A percentile compares a stretch with the other conserved stretches of the same genome.
These are phyloP conservation scores for Tenebrosternarchus preto DNA, from an alignment of 2,113 vertebrate species.

Conservation along the genomic window DNA sequence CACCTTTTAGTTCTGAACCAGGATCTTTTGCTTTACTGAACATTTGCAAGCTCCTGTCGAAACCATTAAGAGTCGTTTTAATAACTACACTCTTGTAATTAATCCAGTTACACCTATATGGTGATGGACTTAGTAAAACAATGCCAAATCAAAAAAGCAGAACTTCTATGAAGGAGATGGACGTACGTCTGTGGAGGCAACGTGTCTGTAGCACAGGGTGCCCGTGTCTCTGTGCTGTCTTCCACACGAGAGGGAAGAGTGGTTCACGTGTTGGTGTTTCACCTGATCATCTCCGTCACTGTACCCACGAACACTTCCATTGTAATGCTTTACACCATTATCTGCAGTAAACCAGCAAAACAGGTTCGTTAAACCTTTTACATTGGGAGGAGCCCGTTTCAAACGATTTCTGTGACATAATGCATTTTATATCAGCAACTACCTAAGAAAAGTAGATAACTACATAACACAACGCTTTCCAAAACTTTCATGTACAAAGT, in stretches of 20 bases:
- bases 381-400: neutral
- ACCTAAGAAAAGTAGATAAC: neutral
- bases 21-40: neutral
- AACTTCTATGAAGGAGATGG: no score
- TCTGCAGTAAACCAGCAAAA: constrained; percentile 50
- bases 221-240: constrained; percentile 20
- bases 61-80: constrained; percentile 2
- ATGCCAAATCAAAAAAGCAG: neutral
- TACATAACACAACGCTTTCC: no score
- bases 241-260: constrained; percentile 24
- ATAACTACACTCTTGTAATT: neutral
- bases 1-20: constrained; percentile 22
- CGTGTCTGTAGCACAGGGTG: neutral
- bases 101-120: neutral
- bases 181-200: constrained; percentile 42
- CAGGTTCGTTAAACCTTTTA: neutral
- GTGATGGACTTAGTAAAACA: neutral
- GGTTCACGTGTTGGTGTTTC: constrained; percentile 52
- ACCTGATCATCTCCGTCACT: constrained; percentile 39
- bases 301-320: constrained; percentile 55
- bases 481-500: no score
- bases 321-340: constrained; percentile 60
- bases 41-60: constrained; percentile 19
- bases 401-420: neutral
- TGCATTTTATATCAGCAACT: no score